These are phyloP conservation scores for Microctonus hyperodae DNA, from an alignment of 2,888 invertebrate genomes.

Conservation along the genomic window DNA sequence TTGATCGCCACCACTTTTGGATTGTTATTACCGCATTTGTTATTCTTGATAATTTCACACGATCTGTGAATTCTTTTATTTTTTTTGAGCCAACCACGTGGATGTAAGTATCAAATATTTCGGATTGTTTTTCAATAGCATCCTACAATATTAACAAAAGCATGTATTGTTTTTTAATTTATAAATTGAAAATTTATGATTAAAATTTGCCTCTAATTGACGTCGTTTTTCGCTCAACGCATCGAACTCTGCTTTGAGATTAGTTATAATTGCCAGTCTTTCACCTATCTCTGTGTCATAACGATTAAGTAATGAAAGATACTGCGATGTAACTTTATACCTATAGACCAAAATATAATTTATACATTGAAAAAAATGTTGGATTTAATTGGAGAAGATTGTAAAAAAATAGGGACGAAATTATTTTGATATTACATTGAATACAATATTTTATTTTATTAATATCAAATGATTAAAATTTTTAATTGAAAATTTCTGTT, in stretches of 20 bases:
- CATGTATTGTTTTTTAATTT: not conserved
- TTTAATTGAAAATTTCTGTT: too few species aligned
- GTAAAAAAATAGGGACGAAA: too few species aligned
- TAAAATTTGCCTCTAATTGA: slow-evolving; percentile 25
- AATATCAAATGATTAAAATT: too few species aligned
- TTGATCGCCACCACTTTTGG: slow-evolving; percentile 39
- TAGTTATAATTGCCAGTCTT: slow-evolving; percentile 22
- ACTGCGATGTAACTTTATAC: slow-evolving; percentile 35
- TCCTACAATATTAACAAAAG: slow-evolving; percentile 17
- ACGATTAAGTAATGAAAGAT: slow-evolving; percentile 31
- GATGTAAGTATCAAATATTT: slow-evolving; percentile 23
- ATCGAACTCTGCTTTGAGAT: slow-evolving; percentile 26
- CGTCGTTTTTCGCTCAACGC: slow-evolving; percentile 2
- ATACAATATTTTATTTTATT: too few species aligned
- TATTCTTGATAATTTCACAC: slow-evolving; percentile 7
- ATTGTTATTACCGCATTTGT: slow-evolving; percentile 33
- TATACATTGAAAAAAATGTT: too few species aligned
- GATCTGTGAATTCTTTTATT: slow-evolving; percentile 15
- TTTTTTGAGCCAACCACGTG: slow-evolving; percentile 25
- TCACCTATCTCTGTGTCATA: slow-evolving; percentile 38
- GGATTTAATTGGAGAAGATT: too few species aligned
- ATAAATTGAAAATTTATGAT: not conserved
- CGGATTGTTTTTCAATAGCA: slow-evolving; percentile 29
- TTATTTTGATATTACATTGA: too few species aligned
- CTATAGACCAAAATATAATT: too few species aligned